phyloP scores from a whole-genome alignment of 92 coral and sea anemone genomes.

The Zoanthus sansibaricus region DNA sequence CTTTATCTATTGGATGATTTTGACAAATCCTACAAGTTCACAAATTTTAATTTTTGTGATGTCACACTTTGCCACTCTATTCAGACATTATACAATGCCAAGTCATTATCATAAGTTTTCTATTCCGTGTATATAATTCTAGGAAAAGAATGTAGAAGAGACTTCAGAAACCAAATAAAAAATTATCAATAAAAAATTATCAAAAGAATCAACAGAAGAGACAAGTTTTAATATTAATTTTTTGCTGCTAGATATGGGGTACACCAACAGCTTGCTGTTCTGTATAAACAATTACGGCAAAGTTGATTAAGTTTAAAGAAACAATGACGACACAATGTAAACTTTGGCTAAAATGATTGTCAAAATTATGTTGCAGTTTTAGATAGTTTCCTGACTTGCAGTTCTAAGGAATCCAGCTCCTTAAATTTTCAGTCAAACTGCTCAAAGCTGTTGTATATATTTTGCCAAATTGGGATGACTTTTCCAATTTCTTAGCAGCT shows the following conservation, averaged over 20 bases:
- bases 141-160: not conserved
- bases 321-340: not conserved
- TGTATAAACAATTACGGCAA: no score
- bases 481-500: not conserved
- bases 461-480: not conserved
- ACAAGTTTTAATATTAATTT: not conserved
- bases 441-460: not conserved
- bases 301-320: no score
- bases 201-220: not conserved
- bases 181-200: not conserved
- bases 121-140: no score
- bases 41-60: no score
- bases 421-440: constrained; percentile 18
- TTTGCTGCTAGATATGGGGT: not conserved
- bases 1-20: no score
- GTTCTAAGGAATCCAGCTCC: constrained; percentile 41
- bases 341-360: not conserved
- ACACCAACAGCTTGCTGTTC: no score
- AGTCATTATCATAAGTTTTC: not conserved
- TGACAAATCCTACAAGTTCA: no score
- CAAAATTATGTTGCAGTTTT: constrained; percentile 22
- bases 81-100: not conserved
- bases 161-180: not conserved
- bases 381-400: constrained; percentile 25
- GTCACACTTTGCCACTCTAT: no score